These are phyloP conservation scores for Coecobrya sp. DNA, from an alignment of 2,888 invertebrate genomes.

Conservation along the genomic window DNA sequence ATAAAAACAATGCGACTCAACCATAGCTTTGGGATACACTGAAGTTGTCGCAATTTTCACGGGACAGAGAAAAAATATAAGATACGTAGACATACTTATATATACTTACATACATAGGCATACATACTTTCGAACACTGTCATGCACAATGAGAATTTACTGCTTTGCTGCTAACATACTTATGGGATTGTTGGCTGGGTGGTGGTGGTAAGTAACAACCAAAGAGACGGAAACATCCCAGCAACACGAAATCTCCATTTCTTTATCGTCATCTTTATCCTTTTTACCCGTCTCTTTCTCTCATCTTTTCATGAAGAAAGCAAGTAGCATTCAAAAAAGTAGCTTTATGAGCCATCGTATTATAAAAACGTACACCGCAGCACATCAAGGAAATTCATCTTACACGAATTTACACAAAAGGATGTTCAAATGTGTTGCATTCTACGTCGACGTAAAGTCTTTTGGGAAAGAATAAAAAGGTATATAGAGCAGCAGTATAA, in stretches of 20 bases:
- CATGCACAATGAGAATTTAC: constrained; percentile 52
- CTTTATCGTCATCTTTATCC: constrained; percentile 62
- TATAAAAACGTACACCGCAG: constrained; percentile 43
- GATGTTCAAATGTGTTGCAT: constrained; percentile 51
- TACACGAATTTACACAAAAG: constrained; percentile 53
- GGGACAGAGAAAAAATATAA: background rate
- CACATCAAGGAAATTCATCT: constrained; percentile 58
- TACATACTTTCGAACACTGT: constrained; percentile 14
- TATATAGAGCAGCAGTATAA: constrained; percentile 7
- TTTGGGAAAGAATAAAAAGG: constrained; percentile 61
- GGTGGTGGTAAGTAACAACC: constrained; percentile 2
- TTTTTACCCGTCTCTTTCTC: constrained; percentile 25
- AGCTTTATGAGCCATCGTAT: background rate
- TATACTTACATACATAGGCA: background rate
- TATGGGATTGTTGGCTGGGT: constrained; percentile 21
- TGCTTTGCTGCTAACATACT: constrained; percentile 24
- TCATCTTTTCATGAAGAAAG: background rate
- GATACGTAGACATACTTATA: background rate
- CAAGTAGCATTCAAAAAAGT: constrained; percentile 15
- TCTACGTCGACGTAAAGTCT: constrained; percentile 45
- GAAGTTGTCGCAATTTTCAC: constrained; percentile 24
- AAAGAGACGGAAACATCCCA: constrained; percentile 40
- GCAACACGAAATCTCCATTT: constrained; percentile 76
- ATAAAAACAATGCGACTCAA: constrained; percentile 16
- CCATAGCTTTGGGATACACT: constrained; percentile 26